Percentiles rank a stretch among this genome's conserved stretches.
phyloP scores from a whole-genome alignment of 2,113 vertebrate species.

The Candoia aspera region DNA sequence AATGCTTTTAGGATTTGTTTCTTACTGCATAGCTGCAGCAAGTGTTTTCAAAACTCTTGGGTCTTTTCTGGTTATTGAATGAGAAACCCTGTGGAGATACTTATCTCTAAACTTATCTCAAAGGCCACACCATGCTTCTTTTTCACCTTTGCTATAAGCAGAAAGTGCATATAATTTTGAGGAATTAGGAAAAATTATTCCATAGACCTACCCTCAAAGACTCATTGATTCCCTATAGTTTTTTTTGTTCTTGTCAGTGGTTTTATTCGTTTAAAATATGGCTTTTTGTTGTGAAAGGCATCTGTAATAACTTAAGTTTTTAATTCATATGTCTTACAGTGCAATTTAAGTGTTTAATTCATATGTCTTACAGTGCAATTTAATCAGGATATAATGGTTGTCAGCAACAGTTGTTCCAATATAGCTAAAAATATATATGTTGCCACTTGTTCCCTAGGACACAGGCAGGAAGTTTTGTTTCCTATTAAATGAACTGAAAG shows the following conservation, averaged over 20 bases:
- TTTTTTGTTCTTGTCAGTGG: not conserved
- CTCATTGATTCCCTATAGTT: not conserved
- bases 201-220: conserved; percentile 10
- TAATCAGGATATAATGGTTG: conserved; percentile 69
- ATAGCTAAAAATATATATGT: conserved; percentile 73
- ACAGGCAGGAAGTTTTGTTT: conserved; percentile 67
- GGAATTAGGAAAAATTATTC: conserved; percentile 17
- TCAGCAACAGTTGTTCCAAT: conserved; percentile 79
- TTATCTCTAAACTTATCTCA: conserved; percentile 11
- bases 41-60: conserved; percentile 35
- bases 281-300: conserved; percentile 43
- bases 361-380: conserved; percentile 60
- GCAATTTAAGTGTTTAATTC: conserved; percentile 42
- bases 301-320: conserved; percentile 54
- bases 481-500: conserved; percentile 56
- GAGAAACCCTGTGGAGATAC: not conserved
- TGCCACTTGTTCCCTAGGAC: conserved; percentile 60
- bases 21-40: conserved; percentile 42
- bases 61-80: not conserved
- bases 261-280: not conserved
- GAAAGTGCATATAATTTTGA: not conserved
- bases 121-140: not conserved
- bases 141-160: not conserved
- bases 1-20: conserved; percentile 42
- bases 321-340: conserved; percentile 63